These are phyloP conservation scores for Anser brachyrhynchus DNA, from an alignment of 2,113 vertebrate genomes.

Conservation along the genomic window DNA sequence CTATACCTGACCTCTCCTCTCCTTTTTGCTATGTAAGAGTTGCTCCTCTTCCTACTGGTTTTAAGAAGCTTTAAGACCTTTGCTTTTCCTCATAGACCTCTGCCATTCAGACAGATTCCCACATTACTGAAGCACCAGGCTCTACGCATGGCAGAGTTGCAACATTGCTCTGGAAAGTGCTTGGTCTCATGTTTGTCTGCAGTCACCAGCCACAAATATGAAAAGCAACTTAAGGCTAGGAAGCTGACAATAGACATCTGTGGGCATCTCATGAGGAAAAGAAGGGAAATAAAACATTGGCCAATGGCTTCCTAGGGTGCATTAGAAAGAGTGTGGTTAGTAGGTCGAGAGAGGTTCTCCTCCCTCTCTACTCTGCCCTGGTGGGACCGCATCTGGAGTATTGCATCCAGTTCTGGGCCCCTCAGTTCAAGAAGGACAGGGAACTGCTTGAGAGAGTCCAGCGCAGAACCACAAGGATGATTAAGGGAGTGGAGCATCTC, in stretches of 20 bases:
- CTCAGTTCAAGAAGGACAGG: too few relatives aligned
- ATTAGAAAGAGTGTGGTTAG: too few relatives aligned
- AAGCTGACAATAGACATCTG: neutral
- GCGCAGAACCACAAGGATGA: too few relatives aligned
- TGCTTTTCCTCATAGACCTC: neutral
- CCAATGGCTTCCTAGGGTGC: too few relatives aligned
- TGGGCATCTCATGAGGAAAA: neutral
- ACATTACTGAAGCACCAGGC: accelerated
- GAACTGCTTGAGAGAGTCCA: too few relatives aligned
- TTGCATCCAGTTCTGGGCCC: too few relatives aligned
- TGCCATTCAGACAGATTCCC: accelerated
- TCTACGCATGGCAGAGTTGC: neutral
- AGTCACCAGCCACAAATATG: neutral
- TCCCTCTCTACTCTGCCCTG: too few relatives aligned
- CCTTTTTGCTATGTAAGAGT: neutral
- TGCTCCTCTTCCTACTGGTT: neutral
- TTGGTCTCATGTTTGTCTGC: neutral
- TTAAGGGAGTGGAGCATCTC: too few relatives aligned
- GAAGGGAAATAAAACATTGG: neutral
- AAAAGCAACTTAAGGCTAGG: neutral
- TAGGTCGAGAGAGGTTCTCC: too few relatives aligned
- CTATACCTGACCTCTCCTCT: neutral
- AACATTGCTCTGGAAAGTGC: neutral
- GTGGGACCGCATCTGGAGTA: too few relatives aligned
- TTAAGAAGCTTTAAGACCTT: neutral